Conservation (phyloP, 2,888 invertebrate genomes). For the Sphecodes monilicornis region DNA sequence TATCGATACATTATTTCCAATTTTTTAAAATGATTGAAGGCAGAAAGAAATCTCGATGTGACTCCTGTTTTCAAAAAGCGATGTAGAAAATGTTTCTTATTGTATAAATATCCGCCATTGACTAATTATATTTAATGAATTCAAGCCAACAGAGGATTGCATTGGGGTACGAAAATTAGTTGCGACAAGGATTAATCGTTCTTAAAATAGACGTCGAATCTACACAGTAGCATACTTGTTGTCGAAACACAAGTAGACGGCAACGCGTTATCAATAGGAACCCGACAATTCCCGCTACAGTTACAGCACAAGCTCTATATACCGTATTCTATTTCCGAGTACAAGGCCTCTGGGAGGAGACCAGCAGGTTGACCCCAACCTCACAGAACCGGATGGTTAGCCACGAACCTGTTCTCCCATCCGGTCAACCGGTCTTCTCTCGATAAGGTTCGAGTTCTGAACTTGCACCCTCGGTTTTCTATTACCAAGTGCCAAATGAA, state of each 20-base stretch:
- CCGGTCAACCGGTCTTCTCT: constrained; percentile 61
- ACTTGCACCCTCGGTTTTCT: constrained; percentile 63
- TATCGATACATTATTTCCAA: too few species aligned
- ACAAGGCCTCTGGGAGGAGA: constrained; percentile 75
- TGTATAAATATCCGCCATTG: not conserved
- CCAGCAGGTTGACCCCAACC: constrained; percentile 69
- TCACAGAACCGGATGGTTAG: constrained; percentile 65
- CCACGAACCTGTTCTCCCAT: constrained; percentile 63
- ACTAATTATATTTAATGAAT: not conserved
- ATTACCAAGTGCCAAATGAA: constrained; percentile 68
- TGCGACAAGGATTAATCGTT: constrained; percentile 1
- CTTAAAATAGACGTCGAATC: not conserved
- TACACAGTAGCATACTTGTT: not conserved
- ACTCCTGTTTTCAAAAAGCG: not conserved
- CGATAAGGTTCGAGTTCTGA: constrained; percentile 67
- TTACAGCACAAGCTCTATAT: constrained; percentile 59
- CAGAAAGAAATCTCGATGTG: not conserved
- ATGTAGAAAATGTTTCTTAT: not conserved
- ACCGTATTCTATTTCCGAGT: constrained; percentile 70
- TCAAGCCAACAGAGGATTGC: not conserved
- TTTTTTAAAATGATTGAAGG: not conserved
- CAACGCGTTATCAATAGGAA: constrained; percentile 73
- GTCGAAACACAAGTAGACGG: constrained; percentile 55
- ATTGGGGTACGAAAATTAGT: not conserved
- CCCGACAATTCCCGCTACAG: constrained; percentile 58